phyloP scores from a whole-genome alignment of 2,888 invertebrate species.

The Dasypolia templi region DNA sequence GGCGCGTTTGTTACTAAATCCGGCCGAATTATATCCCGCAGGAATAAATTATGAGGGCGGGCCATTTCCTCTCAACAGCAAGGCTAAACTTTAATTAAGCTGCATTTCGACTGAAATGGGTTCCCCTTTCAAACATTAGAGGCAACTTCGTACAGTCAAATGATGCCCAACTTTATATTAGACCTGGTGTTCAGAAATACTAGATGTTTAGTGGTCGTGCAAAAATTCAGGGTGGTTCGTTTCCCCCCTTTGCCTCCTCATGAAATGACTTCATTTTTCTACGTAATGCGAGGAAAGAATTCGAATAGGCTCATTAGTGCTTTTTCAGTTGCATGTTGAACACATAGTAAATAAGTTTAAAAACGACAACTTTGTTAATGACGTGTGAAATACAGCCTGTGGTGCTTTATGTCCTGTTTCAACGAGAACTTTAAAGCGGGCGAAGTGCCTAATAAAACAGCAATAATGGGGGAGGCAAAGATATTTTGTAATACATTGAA shows the following conservation, averaged over 20 bases:
- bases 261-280: conserved; percentile 79
- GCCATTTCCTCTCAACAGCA: conserved; percentile 83
- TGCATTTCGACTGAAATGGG: conserved; percentile 85
- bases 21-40: conserved; percentile 84
- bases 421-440: conserved; percentile 48
- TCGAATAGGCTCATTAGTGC: conserved; percentile 69
- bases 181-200: conserved; percentile 66
- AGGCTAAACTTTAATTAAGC: conserved; percentile 87
- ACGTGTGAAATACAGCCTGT: conserved; percentile 72
- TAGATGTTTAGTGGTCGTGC: conserved; percentile 71
- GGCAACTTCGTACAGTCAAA: conserved; percentile 75
- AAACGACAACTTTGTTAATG: conserved; percentile 72
- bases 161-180: conserved; percentile 73
- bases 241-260: conserved; percentile 49
- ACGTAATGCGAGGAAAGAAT: conserved; percentile 71
- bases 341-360: conserved; percentile 70
- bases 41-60: conserved; percentile 87
- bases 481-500: conserved; percentile 42
- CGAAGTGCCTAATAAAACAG: conserved; percentile 52
- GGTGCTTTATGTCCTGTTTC: conserved; percentile 66
- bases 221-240: conserved; percentile 70
- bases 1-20: conserved; percentile 84
- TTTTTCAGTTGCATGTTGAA: conserved; percentile 72
- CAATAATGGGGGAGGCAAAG: conserved; percentile 40
- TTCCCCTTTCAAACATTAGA: conserved; percentile 84